A percentile compares a stretch with the other conserved stretches of the same genome.
Conservation (phyloP, 2,888 invertebrate genomes). For the Hypomecis punctinalis region DNA sequence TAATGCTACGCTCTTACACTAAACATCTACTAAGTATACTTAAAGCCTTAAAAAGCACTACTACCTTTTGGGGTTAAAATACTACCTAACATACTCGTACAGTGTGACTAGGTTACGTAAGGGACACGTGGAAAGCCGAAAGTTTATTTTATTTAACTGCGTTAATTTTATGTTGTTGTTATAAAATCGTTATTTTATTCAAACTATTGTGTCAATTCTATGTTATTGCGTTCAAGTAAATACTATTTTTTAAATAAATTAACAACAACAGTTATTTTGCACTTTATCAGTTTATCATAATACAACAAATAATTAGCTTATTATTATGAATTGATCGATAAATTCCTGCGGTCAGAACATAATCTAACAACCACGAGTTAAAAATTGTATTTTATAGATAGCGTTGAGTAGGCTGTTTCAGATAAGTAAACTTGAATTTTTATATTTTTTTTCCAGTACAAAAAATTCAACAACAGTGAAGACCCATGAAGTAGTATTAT, state of each 20-base stretch:
- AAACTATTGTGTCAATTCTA: no score
- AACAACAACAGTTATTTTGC: not conserved
- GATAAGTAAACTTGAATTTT: not conserved
- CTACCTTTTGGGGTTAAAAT: not conserved
- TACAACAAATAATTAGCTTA: conserved; percentile 1
- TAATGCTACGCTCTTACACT: no score
- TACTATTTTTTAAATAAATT: no score
- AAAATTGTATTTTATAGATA: not conserved
- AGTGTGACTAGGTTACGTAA: conserved; percentile 4
- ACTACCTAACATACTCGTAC: not conserved
- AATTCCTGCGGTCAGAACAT: not conserved
- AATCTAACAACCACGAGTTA: not conserved
- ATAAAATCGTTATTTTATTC: no score
- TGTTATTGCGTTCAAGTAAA: no score
- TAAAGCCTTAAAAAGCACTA: no score
- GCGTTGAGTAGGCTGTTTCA: not conserved
- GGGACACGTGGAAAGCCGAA: conserved; percentile 4
- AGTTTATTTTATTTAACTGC: not conserved
- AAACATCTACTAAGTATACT: no score
- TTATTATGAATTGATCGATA: not conserved
- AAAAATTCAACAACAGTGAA: not conserved
- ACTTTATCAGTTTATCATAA: not conserved
- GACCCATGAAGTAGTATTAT: conserved; percentile 10
- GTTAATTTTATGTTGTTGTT: no score
- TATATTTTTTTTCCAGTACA: not conserved